Evolutionary conservation across 2,888 invertebrate genomes (phyloP).

Genomic region (Adineta ricciae): DNA sequence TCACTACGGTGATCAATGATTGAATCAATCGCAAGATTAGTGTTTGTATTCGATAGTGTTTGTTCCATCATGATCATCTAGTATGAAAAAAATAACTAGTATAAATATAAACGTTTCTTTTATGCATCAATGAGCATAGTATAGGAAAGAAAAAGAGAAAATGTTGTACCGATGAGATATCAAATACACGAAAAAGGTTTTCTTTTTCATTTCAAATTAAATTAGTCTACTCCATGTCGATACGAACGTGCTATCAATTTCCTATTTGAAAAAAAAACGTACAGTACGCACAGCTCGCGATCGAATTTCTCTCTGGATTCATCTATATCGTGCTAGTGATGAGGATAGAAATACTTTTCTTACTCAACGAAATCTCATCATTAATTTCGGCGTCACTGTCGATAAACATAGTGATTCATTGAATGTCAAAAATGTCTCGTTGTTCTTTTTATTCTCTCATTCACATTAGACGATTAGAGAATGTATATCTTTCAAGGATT

Average conservation of each 20-base stretch:
- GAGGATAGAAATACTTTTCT: background rate
- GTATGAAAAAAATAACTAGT: background rate
- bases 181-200: background rate
- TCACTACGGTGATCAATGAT: background rate
- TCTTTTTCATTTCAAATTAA: background rate
- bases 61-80: conserved; percentile 10
- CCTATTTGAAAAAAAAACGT: background rate
- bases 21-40: background rate
- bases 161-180: background rate
- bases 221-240: background rate
- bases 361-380: too few species aligned
- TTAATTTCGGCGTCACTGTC: background rate
- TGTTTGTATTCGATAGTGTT: background rate
- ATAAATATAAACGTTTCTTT: background rate
- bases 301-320: background rate
- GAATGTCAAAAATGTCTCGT: background rate
- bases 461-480: background rate
- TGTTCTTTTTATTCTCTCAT: background rate
- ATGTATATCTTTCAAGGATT: background rate
- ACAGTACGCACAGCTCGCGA: background rate
- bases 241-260: background rate
- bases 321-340: background rate
- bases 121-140: background rate
- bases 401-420: background rate
- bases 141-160: background rate